Evolutionary conservation across 1,140 invertebrate species (phyloP), one percentile per base, ranked within the genome.

Genomic region (Protaetia brevitarsis): DNA sequence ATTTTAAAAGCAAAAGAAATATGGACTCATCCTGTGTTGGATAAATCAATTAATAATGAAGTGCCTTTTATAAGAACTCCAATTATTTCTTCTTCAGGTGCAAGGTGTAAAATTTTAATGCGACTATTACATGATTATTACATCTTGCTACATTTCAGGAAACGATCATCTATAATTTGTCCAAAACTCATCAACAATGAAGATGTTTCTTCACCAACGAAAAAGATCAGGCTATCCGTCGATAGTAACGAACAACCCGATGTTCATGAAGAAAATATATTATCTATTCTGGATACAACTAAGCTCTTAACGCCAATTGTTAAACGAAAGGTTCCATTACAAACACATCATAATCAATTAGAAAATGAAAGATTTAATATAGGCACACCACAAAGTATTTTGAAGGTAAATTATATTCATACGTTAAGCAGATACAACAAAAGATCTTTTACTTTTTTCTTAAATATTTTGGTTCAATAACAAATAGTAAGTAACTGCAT

Each of bases 61-160:
- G 74, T 68, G 1, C 77, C 77, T n/a, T 78, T 78, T 64, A 68
- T 78, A 13, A 71, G 72, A 51, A 76, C 74, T 2, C 73, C 74
- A 6, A 68, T 30, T 37, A 11, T 41, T 62, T 60, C 27, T 7
- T 30, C 31, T 30, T 41, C 63, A 7, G 23, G 26, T 13, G 65
- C 26, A 36, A 70, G 68, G 66, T 68, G 45, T 3, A 16, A 45
- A 26, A 26, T n/a, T 21, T 10, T 41, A 11, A 41, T 2, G 0
- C 2, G 0, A 10, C 3, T 8, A 19, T 26, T 21, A 6, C 41
- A 37, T 28, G 3, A 41, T 63, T 19, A 28, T 65, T n/a, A 27
- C 23, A 65, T 63, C 13, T 58, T 34, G 34, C 11, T 65, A 1
- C 27, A 11, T 67, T 67, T 59, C 65, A 72, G 68, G 27, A 36